A percentile compares a stretch with the other conserved stretches of the same genome.
phyloP scores from a whole-genome alignment of 1,140 invertebrate genomes.

The Leptinotarsa defecta region DNA sequence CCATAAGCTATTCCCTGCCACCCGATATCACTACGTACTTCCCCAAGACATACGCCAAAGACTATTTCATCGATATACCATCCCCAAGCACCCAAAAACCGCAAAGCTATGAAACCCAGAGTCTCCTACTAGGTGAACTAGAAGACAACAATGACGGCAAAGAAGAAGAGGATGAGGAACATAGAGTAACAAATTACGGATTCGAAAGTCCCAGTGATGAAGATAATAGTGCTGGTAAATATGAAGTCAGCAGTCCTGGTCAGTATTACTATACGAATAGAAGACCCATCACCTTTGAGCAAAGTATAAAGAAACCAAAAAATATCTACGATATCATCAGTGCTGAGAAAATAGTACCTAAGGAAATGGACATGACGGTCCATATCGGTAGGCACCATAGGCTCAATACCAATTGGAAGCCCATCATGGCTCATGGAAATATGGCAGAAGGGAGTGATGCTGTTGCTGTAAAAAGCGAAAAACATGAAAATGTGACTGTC shows the following conservation, averaged over 20 bases:
- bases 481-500: not conserved
- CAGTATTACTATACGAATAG: not conserved
- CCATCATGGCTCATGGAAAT: not conserved
- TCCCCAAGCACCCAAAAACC: not conserved
- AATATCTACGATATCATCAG: constrained; percentile 10
- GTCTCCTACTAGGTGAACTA: not conserved
- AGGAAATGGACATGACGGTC: not conserved
- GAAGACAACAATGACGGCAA: not conserved
- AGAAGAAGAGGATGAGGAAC: not conserved
- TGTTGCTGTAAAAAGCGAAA: not conserved
- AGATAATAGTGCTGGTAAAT: not conserved
- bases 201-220: not conserved
- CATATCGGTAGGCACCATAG: not conserved
- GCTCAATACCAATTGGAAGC: not conserved
- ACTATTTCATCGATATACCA: not conserved
- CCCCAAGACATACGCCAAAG: not conserved
- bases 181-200: not conserved
- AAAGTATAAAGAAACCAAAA: not conserved
- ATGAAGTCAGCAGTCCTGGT: not conserved
- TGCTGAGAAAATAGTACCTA: not conserved
- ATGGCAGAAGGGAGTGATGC: not conserved
- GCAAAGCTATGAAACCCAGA: not conserved
- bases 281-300: not conserved
- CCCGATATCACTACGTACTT: not conserved
- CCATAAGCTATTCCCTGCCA: not conserved